phyloP scores from a whole-genome alignment of 2,797 vertebrate genomes.

The Xyrichtys novacula region DNA sequence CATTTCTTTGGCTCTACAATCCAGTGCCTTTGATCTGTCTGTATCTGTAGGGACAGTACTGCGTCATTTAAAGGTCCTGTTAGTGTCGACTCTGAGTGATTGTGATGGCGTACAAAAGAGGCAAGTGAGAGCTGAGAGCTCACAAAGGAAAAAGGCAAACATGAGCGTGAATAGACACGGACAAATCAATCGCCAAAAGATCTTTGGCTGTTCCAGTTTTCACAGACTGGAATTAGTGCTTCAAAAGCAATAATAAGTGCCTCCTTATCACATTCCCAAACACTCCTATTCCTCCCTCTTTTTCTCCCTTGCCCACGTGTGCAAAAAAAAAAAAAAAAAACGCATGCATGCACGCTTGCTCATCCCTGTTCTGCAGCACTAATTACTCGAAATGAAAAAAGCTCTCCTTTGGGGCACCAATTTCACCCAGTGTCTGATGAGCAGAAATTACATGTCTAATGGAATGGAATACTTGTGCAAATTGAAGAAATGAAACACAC shows the following conservation, averaged over 20 bases:
- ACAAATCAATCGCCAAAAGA: slow-evolving; percentile 9
- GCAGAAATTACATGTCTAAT: slow-evolving; percentile 92
- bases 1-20: slow-evolving; percentile 23
- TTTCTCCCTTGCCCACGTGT: slow-evolving; percentile 21
- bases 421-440: slow-evolving; percentile 88
- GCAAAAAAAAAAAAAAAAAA: slow-evolving; percentile 36
- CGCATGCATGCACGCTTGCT: slow-evolving; percentile 55
- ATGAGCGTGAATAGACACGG: slow-evolving; percentile 13
- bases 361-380: slow-evolving; percentile 76
- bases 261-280: slow-evolving; percentile 16
- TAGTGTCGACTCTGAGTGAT: slow-evolving; percentile 22
- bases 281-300: slow-evolving; percentile 7
- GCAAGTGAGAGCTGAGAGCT: slow-evolving; percentile 9
- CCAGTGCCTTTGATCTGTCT: slow-evolving; percentile 11
- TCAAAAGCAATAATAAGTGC: slow-evolving; percentile 28
- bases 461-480: slow-evolving; percentile 83
- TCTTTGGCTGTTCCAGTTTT: slow-evolving; percentile 10
- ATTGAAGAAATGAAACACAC: slow-evolving; percentile 78
- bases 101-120: slow-evolving; percentile 26
- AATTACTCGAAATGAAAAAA: slow-evolving; percentile 87
- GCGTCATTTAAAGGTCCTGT: slow-evolving; percentile 6
- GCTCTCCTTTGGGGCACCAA: slow-evolving; percentile 81
- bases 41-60: not conserved
- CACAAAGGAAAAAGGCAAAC: not conserved
- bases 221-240: slow-evolving; percentile 1